A percentile compares a stretch with the other conserved stretches of the same genome.
These are phyloP conservation scores for Brachyrhaphis roseni DNA, from an alignment of 2,797 vertebrate genomes.

Conservation along the genomic window DNA sequence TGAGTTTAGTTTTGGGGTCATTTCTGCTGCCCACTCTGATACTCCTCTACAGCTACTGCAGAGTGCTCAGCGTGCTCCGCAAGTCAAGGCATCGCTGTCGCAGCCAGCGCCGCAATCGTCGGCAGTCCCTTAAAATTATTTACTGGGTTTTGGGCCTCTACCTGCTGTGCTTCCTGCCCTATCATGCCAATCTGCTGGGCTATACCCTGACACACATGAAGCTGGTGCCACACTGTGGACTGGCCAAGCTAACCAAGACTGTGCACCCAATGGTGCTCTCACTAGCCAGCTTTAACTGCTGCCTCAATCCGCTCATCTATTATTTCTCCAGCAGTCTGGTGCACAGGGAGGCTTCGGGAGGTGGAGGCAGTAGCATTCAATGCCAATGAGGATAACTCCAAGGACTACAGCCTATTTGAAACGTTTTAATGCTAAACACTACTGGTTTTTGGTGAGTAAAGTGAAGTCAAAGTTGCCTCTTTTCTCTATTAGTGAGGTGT, in stretches of 20 bases:
- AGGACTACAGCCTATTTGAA: background rate
- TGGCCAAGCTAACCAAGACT: constrained; percentile 62
- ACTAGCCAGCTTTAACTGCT: constrained; percentile 78
- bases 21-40: constrained; percentile 74
- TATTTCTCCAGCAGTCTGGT: constrained; percentile 74
- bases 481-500: background rate
- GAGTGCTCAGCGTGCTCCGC: constrained; percentile 68
- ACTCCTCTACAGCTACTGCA: constrained; percentile 79
- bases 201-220: constrained; percentile 77
- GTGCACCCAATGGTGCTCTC: constrained; percentile 76
- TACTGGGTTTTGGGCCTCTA: constrained; percentile 79
- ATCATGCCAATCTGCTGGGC: constrained; percentile 79
- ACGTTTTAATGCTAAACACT: background rate
- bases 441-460: background rate
- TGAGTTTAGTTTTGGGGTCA: constrained; percentile 66
- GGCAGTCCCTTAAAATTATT: constrained; percentile 73
- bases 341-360: constrained; percentile 40
- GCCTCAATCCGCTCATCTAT: constrained; percentile 81
- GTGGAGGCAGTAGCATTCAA: constrained; percentile 50
- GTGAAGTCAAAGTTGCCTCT: background rate
- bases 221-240: constrained; percentile 66
- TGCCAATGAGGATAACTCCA: constrained; percentile 19
- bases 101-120: constrained; percentile 27
- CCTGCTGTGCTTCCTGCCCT: constrained; percentile 79
- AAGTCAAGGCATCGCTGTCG: constrained; percentile 47